A percentile compares a stretch with the other conserved stretches of the same genome.
Evolutionary conservation across 2,113 vertebrate species (phyloP).

Genomic region (Hyperopisus bebe): DNA sequence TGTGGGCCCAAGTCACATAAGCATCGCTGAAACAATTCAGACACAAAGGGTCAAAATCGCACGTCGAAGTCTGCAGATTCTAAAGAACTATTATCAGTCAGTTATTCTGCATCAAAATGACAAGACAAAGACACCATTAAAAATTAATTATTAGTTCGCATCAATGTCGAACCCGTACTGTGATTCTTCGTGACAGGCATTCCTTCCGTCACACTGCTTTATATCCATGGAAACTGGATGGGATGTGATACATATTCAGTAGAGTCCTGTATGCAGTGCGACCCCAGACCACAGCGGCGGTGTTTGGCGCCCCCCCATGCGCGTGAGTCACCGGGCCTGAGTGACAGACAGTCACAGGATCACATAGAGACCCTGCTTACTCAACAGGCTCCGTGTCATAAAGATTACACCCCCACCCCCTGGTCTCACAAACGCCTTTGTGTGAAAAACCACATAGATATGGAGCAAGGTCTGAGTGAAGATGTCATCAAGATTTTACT

Average conservation of each 20-base stretch:
- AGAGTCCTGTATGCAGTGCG: not conserved
- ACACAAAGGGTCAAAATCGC: not conserved
- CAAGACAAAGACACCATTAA: not conserved
- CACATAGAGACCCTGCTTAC: constrained; percentile 26
- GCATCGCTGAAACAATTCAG: not conserved
- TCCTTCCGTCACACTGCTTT: not conserved
- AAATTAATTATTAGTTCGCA: not conserved
- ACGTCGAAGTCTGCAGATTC: not conserved
- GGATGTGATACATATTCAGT: not conserved
- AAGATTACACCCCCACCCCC: constrained; percentile 29
- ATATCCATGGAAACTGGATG: not conserved
- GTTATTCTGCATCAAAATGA: not conserved
- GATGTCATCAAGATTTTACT: constrained; percentile 13
- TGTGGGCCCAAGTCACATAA: not conserved
- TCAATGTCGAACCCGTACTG: too few species aligned
- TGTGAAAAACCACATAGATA: constrained; percentile 18
- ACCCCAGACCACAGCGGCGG: not conserved
- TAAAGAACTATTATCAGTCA: not conserved
- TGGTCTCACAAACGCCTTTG: constrained; percentile 37
- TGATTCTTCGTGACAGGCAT: not conserved
- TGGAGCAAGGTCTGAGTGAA: constrained; percentile 9
- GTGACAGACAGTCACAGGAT: constrained; percentile 32
- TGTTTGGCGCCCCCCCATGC: not conserved
- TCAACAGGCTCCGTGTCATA: constrained; percentile 25
- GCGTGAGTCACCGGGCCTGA: constrained; percentile 29